phyloP scores from a whole-genome alignment of 1,140 invertebrate species.

The Caenorhabditis remanei region DNA sequence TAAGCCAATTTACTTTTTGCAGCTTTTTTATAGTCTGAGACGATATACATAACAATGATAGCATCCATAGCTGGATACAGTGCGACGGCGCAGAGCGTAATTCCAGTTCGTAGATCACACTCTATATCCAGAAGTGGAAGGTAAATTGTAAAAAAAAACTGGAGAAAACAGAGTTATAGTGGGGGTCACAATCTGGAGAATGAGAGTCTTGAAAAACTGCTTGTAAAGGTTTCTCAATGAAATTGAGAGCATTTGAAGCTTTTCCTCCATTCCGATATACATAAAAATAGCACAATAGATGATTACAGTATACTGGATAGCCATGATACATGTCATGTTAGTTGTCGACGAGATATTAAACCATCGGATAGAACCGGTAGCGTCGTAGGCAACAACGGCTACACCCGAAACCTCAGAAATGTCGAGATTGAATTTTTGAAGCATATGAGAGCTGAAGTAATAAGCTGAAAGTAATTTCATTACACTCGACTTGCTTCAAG shows the following conservation, averaged over 20 bases:
- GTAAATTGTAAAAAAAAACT: not conserved
- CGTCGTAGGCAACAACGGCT: not conserved
- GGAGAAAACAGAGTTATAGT: not conserved
- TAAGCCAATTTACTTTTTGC: too few species aligned
- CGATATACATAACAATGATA: too few species aligned
- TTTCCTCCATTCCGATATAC: not conserved
- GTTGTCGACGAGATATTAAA: not conserved
- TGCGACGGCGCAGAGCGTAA: too few species aligned
- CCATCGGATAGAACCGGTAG: not conserved
- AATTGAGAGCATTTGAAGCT: not conserved
- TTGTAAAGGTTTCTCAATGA: not conserved
- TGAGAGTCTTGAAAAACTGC: not conserved
- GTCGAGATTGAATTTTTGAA: not conserved
- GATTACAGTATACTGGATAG: not conserved
- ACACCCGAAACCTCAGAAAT: not conserved
- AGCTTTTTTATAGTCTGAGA: too few species aligned
- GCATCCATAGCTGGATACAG: too few species aligned
- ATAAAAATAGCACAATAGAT: conserved; percentile 1
- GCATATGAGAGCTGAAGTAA: not conserved
- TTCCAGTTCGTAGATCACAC: not conserved
- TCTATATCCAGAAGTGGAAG: not conserved
- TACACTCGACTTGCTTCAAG: not conserved
- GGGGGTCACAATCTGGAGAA: not conserved
- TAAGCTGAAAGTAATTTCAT: too few species aligned
- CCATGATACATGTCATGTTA: not conserved